Evolutionary conservation across 2,888 invertebrate genomes (phyloP).

Genomic region (Cephus pygmeus): DNA sequence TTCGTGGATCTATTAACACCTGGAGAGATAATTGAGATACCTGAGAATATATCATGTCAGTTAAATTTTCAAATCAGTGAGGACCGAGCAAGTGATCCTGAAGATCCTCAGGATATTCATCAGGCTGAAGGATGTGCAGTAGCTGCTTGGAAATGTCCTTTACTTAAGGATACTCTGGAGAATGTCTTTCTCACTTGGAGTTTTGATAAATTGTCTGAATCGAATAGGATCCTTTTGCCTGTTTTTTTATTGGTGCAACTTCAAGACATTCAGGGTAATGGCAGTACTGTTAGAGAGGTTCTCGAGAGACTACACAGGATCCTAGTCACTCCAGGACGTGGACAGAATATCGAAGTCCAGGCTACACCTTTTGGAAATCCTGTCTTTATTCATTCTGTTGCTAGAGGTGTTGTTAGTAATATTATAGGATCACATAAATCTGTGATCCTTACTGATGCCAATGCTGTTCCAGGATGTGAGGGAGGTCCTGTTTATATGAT

Average conservation of each 20-base stretch:
- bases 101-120: background rate
- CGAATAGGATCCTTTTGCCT: slow-evolving; percentile 67
- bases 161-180: slow-evolving; percentile 68
- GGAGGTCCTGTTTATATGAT: slow-evolving; percentile 70
- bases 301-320: slow-evolving; percentile 14
- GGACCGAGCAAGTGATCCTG: background rate
- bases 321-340: slow-evolving; percentile 37
- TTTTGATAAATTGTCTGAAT: slow-evolving; percentile 66
- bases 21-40: slow-evolving; percentile 34
- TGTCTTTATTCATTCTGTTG: slow-evolving; percentile 71
- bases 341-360: slow-evolving; percentile 47
- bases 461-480: slow-evolving; percentile 72
- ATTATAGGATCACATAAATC: slow-evolving; percentile 69
- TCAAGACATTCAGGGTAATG: slow-evolving; percentile 39
- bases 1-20: slow-evolving; percentile 28
- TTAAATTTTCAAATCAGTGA: background rate
- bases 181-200: slow-evolving; percentile 70
- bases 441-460: slow-evolving; percentile 71
- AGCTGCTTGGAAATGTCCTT: slow-evolving; percentile 70
- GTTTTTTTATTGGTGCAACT: slow-evolving; percentile 69
- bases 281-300: background rate
- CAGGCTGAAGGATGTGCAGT: slow-evolving; percentile 65
- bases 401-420: slow-evolving; percentile 71
- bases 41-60: slow-evolving; percentile 7
- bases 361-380: slow-evolving; percentile 66